phyloP scores from a whole-genome alignment of 2,797 vertebrate genomes.

The Oreonectes daqikongensis region DNA sequence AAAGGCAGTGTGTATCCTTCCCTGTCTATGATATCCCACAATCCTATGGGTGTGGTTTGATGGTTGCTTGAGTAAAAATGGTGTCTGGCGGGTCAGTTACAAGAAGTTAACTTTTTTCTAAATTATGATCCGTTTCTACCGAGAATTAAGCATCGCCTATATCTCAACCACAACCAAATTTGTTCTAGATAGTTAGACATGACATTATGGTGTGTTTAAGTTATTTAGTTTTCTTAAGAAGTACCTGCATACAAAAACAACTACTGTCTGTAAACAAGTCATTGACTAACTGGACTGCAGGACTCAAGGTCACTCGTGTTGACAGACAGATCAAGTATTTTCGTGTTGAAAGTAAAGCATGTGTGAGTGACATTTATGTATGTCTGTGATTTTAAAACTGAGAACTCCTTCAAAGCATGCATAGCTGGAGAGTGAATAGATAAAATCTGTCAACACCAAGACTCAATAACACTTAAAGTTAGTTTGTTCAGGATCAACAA shows the following conservation, averaged over 20 bases:
- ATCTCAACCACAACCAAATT: background rate
- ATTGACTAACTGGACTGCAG: slow-evolving; percentile 25
- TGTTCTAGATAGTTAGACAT: background rate
- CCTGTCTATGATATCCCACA: background rate
- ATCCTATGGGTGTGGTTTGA: background rate
- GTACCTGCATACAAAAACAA: background rate
- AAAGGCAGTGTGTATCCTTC: background rate
- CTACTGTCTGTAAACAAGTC: too few relatives aligned
- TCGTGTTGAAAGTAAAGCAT: slow-evolving; percentile 3
- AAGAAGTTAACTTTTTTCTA: background rate
- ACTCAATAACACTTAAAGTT: slow-evolving; percentile 19
- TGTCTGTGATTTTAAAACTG: slow-evolving; percentile 33
- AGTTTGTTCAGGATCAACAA: slow-evolving; percentile 45
- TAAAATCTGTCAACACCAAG: slow-evolving; percentile 41
- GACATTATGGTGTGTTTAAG: background rate
- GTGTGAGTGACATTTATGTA: slow-evolving; percentile 8
- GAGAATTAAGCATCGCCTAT: background rate
- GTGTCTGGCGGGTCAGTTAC: background rate
- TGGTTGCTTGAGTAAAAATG: background rate
- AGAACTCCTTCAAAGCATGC: slow-evolving; percentile 4
- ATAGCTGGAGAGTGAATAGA: slow-evolving; percentile 4
- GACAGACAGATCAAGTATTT: slow-evolving; percentile 23
- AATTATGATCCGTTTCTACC: background rate
- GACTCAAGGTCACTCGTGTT: slow-evolving; percentile 23
- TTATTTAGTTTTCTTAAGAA: background rate